Base-by-base conservation (phyloP, 2,888 invertebrate species). In the Cenopis cana region DNA sequence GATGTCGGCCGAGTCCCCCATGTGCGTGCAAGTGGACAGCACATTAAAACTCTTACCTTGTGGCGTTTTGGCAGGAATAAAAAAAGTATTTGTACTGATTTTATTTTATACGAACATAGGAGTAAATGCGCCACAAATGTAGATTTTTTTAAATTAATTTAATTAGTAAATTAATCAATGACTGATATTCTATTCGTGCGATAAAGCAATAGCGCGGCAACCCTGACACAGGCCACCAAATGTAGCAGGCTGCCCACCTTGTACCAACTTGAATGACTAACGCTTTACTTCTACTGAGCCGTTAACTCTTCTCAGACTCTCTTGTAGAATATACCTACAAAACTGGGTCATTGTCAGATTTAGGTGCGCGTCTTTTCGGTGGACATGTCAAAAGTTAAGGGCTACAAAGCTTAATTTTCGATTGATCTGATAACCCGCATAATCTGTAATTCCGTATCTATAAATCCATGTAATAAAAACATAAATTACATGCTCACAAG, bases 191-290 rank as follows among this genome's bases (percentile, higher is more conserved):
- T 20, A 41, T 33, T 41, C 18, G 12, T 57, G 41, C 59, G 73
- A 72, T 75, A 74, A 75, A 77, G 82, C 85, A 81, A 85, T 85
- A 82, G 80, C 83, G 84, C 81, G 83, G 84, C 88, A 87, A 82
- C 91, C 92, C 86, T 92, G 92, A 92, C 91, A 92, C 88, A 85
- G 87, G 89, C 85, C 88, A 85, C 93, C 91, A 91, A 92, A 91
- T 89, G 90, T 78, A 92, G 92, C 82, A 90, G 83, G 85, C 86
- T 86, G 90, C 76, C 87, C 85, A 84, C 92, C 92, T 93, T 92
- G 92, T 84, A 78, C 87, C 87, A 90, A 89, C 88, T 82, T 84
- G 84, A 88, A 85, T 82, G 85, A 85, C 82, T 84, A 84, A 85
- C 81, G 76, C 77, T 76, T 74, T 74, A 65, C 79, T 77, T 79